phyloP scores from a whole-genome alignment of 2,797 vertebrate genomes.

The Lacerta viridis region DNA sequence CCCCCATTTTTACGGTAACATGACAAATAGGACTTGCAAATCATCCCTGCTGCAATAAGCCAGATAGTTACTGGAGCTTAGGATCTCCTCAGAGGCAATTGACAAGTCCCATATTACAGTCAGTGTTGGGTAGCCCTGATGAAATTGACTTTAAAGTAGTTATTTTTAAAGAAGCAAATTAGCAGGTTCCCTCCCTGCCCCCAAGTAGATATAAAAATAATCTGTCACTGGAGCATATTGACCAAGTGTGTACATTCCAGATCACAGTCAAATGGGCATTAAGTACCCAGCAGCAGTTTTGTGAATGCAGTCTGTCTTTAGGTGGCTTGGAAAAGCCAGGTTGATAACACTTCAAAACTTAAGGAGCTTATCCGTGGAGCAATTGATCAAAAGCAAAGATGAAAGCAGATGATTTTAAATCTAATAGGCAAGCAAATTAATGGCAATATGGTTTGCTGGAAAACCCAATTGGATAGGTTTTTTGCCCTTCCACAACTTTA shows the following conservation, averaged over 20 bases:
- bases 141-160: not conserved
- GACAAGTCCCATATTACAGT: not conserved
- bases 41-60: not conserved
- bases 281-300: not conserved
- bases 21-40: not conserved
- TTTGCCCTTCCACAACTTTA: not conserved
- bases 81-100: not conserved
- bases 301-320: not conserved
- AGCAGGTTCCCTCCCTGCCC: not conserved
- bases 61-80: not conserved
- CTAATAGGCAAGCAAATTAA: slow-evolving; percentile 10
- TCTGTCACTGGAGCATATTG: not conserved
- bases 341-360: not conserved
- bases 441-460: not conserved
- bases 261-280: not conserved
- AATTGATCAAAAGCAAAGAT: not conserved
- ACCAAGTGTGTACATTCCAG: not conserved
- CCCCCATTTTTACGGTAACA: not conserved
- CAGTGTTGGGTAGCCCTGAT: not conserved
- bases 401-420: not conserved
- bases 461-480: not conserved
- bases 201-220: not conserved
- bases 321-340: not conserved
- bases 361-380: not conserved
- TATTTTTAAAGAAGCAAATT: not conserved